Conservation (phyloP, 2,113 vertebrate species). For the Butorides virescens region DNA sequence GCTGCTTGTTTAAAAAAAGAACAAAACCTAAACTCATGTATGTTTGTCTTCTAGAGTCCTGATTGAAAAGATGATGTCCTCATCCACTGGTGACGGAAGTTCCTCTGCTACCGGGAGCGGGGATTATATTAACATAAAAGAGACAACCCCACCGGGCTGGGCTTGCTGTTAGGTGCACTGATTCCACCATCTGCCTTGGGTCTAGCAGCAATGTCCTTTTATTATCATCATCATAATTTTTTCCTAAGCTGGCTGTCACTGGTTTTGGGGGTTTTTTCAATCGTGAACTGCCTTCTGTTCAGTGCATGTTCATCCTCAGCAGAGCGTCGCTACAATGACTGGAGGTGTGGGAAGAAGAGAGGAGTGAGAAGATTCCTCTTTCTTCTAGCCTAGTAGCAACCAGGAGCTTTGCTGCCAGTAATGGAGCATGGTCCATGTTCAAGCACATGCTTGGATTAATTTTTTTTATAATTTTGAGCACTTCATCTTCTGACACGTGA, state of each 20-base stretch:
- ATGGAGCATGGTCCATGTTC: rapidly evolving
- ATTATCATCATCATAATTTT: not conserved
- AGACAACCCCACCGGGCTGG: constrained; percentile 65
- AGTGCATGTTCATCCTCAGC: not conserved
- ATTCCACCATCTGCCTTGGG: not conserved
- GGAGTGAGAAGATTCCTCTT: not conserved
- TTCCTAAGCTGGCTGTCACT: not conserved
- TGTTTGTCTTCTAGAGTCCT: constrained; percentile 70
- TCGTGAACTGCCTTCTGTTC: not conserved
- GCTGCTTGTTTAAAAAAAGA: not conserved
- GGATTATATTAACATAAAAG: constrained; percentile 75
- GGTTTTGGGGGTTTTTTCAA: too few species aligned
- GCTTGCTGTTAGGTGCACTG: constrained; percentile 66
- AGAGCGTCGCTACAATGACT: not conserved
- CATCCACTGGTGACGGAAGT: constrained; percentile 51
- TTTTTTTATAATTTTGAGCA: not conserved
- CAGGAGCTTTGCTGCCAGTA: not conserved
- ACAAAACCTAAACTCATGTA: not conserved
- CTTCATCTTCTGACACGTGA: not conserved
- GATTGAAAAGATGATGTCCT: constrained; percentile 80
- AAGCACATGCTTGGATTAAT: not conserved
- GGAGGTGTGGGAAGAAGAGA: not conserved
- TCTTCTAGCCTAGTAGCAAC: not conserved
- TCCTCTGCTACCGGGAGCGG: constrained; percentile 63
- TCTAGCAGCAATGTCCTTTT: not conserved